phyloP scores from a whole-genome alignment of 2,888 invertebrate species.

The Trilocha varians region DNA sequence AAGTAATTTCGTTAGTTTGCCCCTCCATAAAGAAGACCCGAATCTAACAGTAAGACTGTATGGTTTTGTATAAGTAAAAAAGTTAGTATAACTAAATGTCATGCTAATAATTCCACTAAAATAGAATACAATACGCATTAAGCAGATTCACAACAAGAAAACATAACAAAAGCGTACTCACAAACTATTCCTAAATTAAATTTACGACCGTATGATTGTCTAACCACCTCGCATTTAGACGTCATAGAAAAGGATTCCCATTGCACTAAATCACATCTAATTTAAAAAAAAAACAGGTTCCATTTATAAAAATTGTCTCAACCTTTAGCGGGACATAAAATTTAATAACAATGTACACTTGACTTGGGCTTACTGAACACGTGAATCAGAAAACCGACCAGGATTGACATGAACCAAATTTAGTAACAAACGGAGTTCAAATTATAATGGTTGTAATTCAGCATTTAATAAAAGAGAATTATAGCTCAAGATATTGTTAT shows the following conservation, averaged over 20 bases:
- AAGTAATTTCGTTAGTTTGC: too few species aligned
- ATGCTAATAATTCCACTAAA: not conserved
- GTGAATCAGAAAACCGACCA: slow-evolving; percentile 16
- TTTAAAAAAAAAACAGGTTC: slow-evolving; percentile 51
- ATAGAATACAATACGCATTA: slow-evolving; percentile 1
- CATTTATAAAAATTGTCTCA: slow-evolving; percentile 41
- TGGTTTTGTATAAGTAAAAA: slow-evolving; percentile 5
- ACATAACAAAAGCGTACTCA: not conserved
- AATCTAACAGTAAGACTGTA: too few species aligned
- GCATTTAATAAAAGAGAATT: slow-evolving; percentile 48
- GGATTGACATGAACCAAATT: slow-evolving; percentile 17
- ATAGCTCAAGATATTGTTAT: slow-evolving; percentile 62
- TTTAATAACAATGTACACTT: slow-evolving; percentile 54
- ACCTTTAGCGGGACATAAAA: slow-evolving; percentile 55
- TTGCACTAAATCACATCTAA: slow-evolving; percentile 55
- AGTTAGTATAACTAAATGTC: not conserved
- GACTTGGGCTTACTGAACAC: slow-evolving; percentile 51
- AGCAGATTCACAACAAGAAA: slow-evolving; percentile 3
- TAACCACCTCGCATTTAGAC: slow-evolving; percentile 37
- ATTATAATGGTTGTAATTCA: slow-evolving; percentile 23
- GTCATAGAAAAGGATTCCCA: slow-evolving; percentile 57
- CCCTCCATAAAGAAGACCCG: too few species aligned
- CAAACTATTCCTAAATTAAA: slow-evolving; percentile 20
- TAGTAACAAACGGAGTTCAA: slow-evolving; percentile 17
- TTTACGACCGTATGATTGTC: slow-evolving; percentile 50